These are phyloP conservation scores for Vidua chalybeata DNA, from an alignment of 2,113 vertebrate species.

Conservation along the genomic window DNA sequence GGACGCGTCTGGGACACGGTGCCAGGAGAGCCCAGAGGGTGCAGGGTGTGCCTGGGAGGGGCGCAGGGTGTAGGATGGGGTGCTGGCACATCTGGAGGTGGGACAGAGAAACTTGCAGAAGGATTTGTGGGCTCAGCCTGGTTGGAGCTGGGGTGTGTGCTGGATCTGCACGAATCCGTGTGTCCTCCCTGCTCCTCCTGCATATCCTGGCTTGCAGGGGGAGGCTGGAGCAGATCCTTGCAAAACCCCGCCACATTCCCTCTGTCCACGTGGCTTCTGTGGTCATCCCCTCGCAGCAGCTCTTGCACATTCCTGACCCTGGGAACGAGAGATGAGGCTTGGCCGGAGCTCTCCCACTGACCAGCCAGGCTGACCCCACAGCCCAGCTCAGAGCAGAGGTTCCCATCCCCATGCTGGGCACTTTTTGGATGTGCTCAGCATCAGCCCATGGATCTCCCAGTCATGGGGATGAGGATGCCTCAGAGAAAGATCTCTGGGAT, in stretches of 20 bases:
- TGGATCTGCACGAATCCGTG: not conserved
- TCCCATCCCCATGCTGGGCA: not conserved
- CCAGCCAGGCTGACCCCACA: not conserved
- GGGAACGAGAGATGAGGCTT: not conserved
- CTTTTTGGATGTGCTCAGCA: not conserved
- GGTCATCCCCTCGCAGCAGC: not conserved
- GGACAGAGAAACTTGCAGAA: not conserved
- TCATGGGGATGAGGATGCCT: fast-evolving
- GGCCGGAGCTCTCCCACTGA: not conserved
- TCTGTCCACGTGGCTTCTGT: not conserved
- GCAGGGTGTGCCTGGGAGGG: slow-evolving; percentile 39
- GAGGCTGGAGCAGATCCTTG: not conserved
- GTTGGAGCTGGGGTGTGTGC: not conserved
- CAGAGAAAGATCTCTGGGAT: not conserved
- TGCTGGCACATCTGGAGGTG: slow-evolving; percentile 46
- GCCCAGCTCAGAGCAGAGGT: not conserved
- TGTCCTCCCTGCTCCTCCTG: not conserved
- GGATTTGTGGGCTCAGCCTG: slow-evolving; percentile 21
- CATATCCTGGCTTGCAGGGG: not conserved
- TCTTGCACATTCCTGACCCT: not conserved
- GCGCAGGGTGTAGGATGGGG: slow-evolving; percentile 27
- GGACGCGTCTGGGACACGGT: not conserved
- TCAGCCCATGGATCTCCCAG: not conserved
- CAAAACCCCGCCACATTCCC: not conserved
- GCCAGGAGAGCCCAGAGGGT: not conserved